Evolutionary conservation across 2,888 invertebrate species (phyloP).

Genomic region (Gari tellinella): DNA sequence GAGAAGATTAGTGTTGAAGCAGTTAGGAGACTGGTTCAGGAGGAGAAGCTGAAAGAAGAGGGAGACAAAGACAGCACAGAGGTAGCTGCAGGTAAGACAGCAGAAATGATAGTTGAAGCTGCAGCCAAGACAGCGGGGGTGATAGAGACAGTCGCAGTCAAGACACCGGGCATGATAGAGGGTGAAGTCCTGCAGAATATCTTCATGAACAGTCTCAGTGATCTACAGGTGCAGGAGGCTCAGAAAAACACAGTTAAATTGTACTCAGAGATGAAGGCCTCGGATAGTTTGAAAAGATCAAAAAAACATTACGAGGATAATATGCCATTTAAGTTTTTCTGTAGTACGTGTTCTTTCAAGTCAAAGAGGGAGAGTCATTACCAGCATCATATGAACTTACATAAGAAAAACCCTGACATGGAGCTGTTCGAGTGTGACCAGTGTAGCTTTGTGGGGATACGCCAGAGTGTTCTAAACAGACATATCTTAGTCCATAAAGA

Average conservation of each 20-base stretch:
- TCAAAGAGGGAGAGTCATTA: conserved; percentile 85
- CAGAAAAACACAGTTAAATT: too few relatives aligned
- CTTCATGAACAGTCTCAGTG: background rate
- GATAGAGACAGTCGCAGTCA: too few relatives aligned
- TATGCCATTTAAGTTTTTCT: conserved; percentile 86
- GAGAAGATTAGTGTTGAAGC: conserved; percentile 3
- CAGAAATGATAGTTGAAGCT: too few relatives aligned
- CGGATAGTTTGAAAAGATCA: conserved; percentile 21
- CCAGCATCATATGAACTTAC: conserved; percentile 82
- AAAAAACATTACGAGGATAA: conserved; percentile 85
- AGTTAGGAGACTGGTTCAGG: background rate
- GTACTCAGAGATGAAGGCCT: background rate
- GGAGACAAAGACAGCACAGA: background rate
- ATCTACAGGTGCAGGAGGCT: background rate
- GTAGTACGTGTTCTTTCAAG: conserved; percentile 84
- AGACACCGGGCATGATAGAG: background rate
- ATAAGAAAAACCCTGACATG: conserved; percentile 69
- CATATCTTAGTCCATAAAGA: conserved; percentile 83
- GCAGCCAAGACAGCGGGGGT: background rate
- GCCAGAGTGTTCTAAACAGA: conserved; percentile 82
- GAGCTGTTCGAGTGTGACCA: conserved; percentile 78
- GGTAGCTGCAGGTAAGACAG: too few relatives aligned
- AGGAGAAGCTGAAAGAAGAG: background rate
- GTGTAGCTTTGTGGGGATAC: conserved; percentile 83
- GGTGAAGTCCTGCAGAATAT: background rate